These are phyloP conservation scores for Ellobius talpinus DNA, from an alignment of 2,113 vertebrate species.

Conservation along the genomic window DNA sequence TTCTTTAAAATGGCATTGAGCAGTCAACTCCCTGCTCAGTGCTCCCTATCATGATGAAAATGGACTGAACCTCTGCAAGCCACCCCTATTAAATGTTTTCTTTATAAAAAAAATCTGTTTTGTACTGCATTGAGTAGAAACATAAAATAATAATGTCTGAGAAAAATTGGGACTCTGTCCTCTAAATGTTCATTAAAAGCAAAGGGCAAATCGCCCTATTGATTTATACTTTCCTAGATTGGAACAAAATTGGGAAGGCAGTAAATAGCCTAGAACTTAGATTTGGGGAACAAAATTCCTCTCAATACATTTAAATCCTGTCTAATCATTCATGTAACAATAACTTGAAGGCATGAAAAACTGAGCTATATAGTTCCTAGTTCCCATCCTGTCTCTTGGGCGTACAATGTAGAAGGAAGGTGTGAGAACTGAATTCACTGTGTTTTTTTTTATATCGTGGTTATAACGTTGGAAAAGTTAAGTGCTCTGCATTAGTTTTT, in stretches of 20 bases:
- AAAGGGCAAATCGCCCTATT: not conserved
- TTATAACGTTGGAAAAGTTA: not conserved
- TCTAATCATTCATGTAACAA: not conserved
- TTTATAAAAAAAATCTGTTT: not conserved
- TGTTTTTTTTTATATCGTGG: not conserved
- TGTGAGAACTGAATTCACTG: not conserved
- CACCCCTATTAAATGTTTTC: too few species aligned
- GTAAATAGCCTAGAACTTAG: not conserved
- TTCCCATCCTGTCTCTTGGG: not conserved
- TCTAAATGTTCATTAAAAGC: conserved; percentile 1
- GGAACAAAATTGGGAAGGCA: not conserved
- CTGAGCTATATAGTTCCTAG: not conserved
- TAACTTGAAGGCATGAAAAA: not conserved
- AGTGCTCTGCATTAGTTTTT: not conserved
- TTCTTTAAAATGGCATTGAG: too few species aligned
- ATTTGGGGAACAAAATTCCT: not conserved
- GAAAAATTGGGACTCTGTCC: not conserved
- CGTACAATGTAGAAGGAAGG: not conserved
- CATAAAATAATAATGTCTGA: not conserved
- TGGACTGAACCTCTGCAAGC: too few species aligned
- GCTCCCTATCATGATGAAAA: too few species aligned
- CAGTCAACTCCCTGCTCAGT: too few species aligned
- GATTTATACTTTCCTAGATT: not conserved
- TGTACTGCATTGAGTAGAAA: not conserved
- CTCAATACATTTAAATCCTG: not conserved